Base-by-base conservation (phyloP, 2,888 invertebrate species). In the Rhagophthalmus giganteus region DNA sequence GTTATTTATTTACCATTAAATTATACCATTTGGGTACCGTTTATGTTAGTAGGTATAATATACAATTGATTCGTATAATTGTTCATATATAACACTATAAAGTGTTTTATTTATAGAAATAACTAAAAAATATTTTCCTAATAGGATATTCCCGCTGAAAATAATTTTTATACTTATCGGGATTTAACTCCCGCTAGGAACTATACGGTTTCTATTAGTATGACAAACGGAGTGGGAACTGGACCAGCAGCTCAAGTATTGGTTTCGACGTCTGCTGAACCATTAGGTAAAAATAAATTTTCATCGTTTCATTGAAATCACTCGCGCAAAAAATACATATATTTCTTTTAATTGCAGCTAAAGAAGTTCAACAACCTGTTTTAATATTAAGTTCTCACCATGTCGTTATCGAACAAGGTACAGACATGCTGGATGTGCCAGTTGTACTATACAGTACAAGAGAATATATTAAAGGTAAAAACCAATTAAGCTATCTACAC, bases 151-250 rank as follows among this genome's bases (percentile, higher is more conserved):
- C 83, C 87, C 55, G 85, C 86, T 2, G 85, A 85, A 61, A 49
- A 54, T 25, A 74, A 81, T 47, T 86, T 85, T 73, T 88, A 88
- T 73, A 86, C 89, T 81, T 86, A 89, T 63, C 85, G 85, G 76
- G 85, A 88, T 68, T 76, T 93, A 55, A 75, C 80, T 38, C 83
- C 90, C 0, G 80, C 82, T 13, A 81, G 82, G 12, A 86, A 86
- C 64, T 94, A 92, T 68, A 83, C 83, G 3, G 80, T 93, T n/a
- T 83, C 85, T 8, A 81, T 93, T 12, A 81, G 86, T 1, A 90
- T 91, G 85, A 79, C 87, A 57, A 93, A 93, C 68, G 81, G 81
- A 1, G 82, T 85, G 16, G 93, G 93, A 1, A 85, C 87, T 63
- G 91, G 94, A 1, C 92, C 92, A 0, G 74, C 81, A 2, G 84